Evolutionary conservation across 2,797 vertebrate genomes (phyloP).

Genomic region (Florisuga fusca): DNA sequence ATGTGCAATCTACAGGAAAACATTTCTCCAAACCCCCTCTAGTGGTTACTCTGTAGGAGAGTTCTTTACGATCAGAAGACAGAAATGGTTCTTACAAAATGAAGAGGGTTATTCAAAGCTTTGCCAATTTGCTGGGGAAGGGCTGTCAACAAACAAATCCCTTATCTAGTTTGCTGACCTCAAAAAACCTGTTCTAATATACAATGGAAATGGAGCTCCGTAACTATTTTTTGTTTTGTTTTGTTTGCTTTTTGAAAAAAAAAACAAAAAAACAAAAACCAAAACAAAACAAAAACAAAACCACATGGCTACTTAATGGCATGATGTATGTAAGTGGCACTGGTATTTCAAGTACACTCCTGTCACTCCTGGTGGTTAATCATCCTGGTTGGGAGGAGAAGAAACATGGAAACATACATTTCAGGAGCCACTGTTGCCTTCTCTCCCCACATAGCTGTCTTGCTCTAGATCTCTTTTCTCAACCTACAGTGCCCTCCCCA

Average conservation of each 20-base stretch:
- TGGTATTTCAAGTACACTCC: background rate
- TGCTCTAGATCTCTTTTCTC: background rate
- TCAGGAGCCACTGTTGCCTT: background rate
- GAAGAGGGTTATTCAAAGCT: background rate
- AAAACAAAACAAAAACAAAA: background rate
- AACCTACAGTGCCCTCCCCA: background rate
- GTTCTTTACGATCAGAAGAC: background rate
- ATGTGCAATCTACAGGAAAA: background rate
- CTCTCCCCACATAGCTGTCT: background rate
- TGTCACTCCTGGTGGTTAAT: background rate
- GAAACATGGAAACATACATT: background rate
- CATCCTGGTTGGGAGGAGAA: background rate
- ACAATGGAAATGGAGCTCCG: background rate
- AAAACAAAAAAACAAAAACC: background rate
- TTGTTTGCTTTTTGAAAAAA: no score
- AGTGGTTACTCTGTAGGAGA: background rate
- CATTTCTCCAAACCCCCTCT: constrained; percentile 14
- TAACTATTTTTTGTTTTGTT: background rate
- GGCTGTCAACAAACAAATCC: background rate
- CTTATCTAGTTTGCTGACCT: background rate
- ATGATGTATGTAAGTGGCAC: background rate
- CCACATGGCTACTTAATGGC: background rate
- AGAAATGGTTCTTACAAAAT: background rate
- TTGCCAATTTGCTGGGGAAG: background rate
- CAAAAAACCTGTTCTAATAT: background rate